Base-by-base conservation (phyloP, 2,888 invertebrate genomes). In the Drosophila greeni region DNA sequence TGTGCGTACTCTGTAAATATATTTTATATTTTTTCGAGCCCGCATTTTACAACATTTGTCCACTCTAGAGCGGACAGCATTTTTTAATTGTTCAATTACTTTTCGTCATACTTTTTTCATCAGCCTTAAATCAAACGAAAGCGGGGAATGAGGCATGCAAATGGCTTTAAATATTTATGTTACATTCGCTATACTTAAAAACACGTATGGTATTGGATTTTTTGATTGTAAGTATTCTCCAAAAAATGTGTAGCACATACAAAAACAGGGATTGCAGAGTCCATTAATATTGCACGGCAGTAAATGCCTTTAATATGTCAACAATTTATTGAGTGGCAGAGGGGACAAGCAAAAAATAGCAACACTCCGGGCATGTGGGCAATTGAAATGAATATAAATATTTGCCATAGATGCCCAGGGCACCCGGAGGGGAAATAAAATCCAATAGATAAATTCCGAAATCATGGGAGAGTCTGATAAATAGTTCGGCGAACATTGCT, bases 321-420 rank as follows among this genome's bases (percentile, higher is more conserved):
- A 60, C 60, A 26, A 45, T 66, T 66, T 66, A 51, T 66, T 37
- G 56, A 51, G 43, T 67, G 43, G 53, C 37, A n/a, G 31, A 39
- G 26, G 23, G 7, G 18, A 7, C 18, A 14, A 7, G 26, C 16
- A 20, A 47, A 58, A 66, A 55, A 24, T 12, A n/a, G 14, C 16
- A 26, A 49, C 29, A 14, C 34, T 16, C 24, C 33, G 8, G 26
- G 9, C 26, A 36, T 48, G 18, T 18, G 16, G 37, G 37, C 57
- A 56, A 59, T 53, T 43, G 5, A 55, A 65, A 73, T 65, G 69
- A 69, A 82, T 75, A 67, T 75, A 47, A 31, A 20, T 47, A 47
- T 75, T 78, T 34, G 29, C 2, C 24, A 29, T 20, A 26, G 18
- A 12, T 18, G 40, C n/a, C 11, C 29, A 29, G 45, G 14, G 20